Conservation (phyloP, 2,113 vertebrate genomes). For the Isichthys henryi region DNA sequence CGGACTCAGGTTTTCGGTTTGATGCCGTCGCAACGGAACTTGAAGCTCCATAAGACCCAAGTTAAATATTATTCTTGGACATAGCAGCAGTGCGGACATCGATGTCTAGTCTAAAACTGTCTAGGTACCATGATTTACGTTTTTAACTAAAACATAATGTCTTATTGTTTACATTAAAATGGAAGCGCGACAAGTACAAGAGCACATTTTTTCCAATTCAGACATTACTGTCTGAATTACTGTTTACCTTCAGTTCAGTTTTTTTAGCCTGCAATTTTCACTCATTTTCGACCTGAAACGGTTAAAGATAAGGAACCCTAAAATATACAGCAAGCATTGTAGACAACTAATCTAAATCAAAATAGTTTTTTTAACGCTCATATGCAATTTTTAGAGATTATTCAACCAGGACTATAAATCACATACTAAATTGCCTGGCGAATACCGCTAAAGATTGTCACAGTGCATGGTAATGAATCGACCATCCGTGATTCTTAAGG, state of each 20-base stretch:
- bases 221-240: not conserved
- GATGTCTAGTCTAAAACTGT: conserved; percentile 12
- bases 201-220: not conserved
- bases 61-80: conserved; percentile 31
- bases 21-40: not conserved
- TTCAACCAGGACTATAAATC: not conserved
- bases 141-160: not conserved
- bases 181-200: not conserved
- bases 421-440: not conserved
- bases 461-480: not conserved
- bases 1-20: not conserved
- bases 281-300: not conserved
- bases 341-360: not conserved
- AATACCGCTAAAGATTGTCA: not conserved
- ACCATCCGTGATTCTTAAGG: not conserved
- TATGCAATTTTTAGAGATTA: not conserved
- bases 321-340: not conserved
- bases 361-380: not conserved
- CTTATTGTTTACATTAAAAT: conserved; percentile 15
- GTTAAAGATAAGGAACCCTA: not conserved
- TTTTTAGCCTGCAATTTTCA: not conserved
- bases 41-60: not conserved
- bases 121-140: conserved; percentile 13
- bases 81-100: not conserved
- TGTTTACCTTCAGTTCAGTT: not conserved